Percentiles rank a stretch among this genome's conserved stretches.
Evolutionary conservation across 2,888 invertebrate species (phyloP).

Genomic region (Drosophila paramelanica): DNA sequence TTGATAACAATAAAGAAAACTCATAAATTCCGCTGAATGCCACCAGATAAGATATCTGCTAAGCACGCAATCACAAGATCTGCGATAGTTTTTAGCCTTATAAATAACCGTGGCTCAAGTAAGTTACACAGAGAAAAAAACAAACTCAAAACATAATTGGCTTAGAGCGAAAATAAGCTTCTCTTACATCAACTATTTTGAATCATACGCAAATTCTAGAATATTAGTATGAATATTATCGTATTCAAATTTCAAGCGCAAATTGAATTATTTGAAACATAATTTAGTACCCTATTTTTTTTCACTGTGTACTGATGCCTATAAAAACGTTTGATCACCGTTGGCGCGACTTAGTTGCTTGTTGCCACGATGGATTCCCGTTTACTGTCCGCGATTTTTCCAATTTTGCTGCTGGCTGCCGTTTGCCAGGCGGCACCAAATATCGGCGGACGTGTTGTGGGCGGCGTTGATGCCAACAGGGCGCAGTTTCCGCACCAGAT

Average conservation of each 20-base stretch:
- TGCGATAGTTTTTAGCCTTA: slow-evolving; percentile 4
- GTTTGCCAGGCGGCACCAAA: slow-evolving; percentile 9
- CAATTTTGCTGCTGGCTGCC: slow-evolving; percentile 14
- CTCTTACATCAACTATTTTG: too few relatives aligned
- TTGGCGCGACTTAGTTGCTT: slow-evolving; percentile 8
- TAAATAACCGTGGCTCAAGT: slow-evolving; percentile 2
- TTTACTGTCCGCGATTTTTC: neutral
- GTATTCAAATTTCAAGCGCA: too few relatives aligned
- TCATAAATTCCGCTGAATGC: slow-evolving; percentile 21
- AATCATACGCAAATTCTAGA: too few relatives aligned
- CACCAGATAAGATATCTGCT: slow-evolving; percentile 15
- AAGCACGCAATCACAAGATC: neutral
- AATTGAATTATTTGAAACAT: too few relatives aligned
- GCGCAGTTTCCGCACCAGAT: slow-evolving; percentile 68
- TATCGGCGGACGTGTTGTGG: slow-evolving; percentile 53
- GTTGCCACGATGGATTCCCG: slow-evolving; percentile 14
- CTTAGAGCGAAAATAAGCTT: too few relatives aligned
- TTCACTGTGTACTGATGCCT: neutral
- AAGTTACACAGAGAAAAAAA: too few relatives aligned
- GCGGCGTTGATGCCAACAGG: slow-evolving; percentile 54
- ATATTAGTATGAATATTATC: too few relatives aligned
- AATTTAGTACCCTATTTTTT: too few relatives aligned
- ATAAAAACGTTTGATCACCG: slow-evolving; percentile 7
- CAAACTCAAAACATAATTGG: too few relatives aligned
- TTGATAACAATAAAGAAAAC: neutral